Evolutionary conservation across 2,113 vertebrate species (phyloP).

Genomic region (Phodopus roborovskii): DNA sequence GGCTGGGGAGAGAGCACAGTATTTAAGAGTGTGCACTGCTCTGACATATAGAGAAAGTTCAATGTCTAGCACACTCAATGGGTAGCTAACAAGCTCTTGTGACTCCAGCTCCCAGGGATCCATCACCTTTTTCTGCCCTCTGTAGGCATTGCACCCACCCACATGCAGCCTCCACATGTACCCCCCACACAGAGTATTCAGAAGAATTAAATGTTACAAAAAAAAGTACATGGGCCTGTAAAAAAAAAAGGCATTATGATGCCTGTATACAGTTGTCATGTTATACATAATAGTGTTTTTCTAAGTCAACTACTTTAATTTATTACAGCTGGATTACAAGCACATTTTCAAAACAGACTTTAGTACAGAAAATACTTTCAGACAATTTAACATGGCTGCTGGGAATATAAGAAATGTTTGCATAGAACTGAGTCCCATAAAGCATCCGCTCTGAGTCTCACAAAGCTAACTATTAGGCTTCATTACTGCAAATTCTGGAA

Average conservation of each 20-base stretch:
- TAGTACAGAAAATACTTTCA: slow-evolving; percentile 39
- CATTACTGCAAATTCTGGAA: slow-evolving; percentile 8
- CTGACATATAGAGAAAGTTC: background rate
- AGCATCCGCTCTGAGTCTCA: slow-evolving; percentile 1
- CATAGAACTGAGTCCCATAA: background rate
- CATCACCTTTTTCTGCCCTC: background rate
- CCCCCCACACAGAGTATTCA: background rate
- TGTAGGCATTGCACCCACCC: background rate
- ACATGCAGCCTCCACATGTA: background rate
- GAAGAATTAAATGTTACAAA: background rate
- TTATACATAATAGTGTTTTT: background rate
- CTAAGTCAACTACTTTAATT: slow-evolving; percentile 18
- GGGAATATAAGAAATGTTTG: background rate
- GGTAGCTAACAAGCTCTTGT: background rate
- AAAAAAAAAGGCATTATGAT: background rate
- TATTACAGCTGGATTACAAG: background rate
- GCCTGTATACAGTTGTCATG: background rate
- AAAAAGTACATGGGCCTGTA: background rate
- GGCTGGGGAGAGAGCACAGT: background rate
- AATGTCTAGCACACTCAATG: background rate
- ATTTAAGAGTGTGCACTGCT: background rate
- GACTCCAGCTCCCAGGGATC: background rate
- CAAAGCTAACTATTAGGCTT: background rate
- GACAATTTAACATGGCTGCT: slow-evolving; percentile 14
- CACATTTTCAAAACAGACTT: slow-evolving; percentile 35